Base-by-base conservation (phyloP, 2,113 vertebrate genomes). In the Aptenodytes forsteri region DNA sequence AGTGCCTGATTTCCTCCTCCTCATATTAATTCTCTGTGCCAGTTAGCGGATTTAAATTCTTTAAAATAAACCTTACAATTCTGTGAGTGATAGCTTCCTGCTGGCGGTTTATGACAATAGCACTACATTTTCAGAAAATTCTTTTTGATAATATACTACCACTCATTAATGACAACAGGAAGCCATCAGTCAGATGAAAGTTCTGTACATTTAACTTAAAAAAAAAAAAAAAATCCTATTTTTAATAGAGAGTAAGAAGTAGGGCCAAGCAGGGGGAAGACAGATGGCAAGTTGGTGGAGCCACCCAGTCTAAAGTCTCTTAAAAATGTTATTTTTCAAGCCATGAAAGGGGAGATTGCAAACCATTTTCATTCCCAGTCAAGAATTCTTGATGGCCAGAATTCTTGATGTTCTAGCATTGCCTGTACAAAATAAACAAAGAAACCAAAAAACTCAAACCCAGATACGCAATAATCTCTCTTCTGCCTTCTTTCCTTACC, bases 121-220 rank as follows among this genome's bases (percentile, higher is more conserved):
- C 52, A 76, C 46, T 87, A 61, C 49, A 70, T 97, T 83, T 94
- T 42, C 70, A 89, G 83, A 81, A 81, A 94, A 73, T 64, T 90
- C 80, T 93, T 94, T 96, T 73, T 93, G 83, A 58, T 94, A 88
- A 94, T 93, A 72, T 58, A 78, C 69, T 95, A 44, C 65, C 69
- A 27, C 4, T 96, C 21, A 69, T 92, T 71, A 93, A 86, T 96
- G 97, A 96, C 92, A 98, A 94, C 65, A 94, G 96, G 97, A 98
- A 98, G 69, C 42, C 87, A 96, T 98, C 97, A 81, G 64, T 98
- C 96, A 97, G 88, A 83, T 70, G 11, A 26, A 75, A 90, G 54
- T 94, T 97, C 85, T 97, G 91, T 83, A 66, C 36, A 64, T 93
- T 97, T 94, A 78, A 93, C 87, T 76, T 87, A 72, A 50, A 97